Evolutionary conservation across 2,888 invertebrate genomes (phyloP).

Genomic region (Monoplex corrugatus): DNA sequence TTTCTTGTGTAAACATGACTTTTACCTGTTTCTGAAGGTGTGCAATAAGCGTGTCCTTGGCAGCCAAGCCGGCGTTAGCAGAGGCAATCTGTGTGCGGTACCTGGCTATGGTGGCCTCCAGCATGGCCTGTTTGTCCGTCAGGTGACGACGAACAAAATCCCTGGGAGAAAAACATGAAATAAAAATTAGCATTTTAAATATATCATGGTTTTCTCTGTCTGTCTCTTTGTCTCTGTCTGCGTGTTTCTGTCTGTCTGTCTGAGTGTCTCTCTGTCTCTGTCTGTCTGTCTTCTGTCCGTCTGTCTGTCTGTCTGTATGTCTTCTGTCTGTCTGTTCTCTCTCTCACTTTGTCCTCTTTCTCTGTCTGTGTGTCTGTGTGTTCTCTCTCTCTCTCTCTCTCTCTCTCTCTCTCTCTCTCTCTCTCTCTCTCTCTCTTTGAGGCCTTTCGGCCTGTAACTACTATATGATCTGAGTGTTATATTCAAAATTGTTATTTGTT

Average conservation of each 20-base stretch:
- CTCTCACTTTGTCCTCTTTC: no score
- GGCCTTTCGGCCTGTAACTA: no score
- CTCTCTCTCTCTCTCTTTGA: no score
- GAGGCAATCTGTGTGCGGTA: slow-evolving; percentile 67
- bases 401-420: no score
- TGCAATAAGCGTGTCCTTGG: slow-evolving; percentile 65
- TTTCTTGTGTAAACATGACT: no score
- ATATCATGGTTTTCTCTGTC: not conserved
- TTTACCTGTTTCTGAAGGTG: slow-evolving; percentile 64
- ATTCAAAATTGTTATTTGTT: no score
- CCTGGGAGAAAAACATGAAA: slow-evolving; percentile 52
- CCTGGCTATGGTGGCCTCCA: slow-evolving; percentile 66
- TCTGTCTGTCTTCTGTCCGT: slow-evolving; percentile 8
- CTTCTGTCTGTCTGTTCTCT: not conserved
- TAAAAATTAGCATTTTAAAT: no score
- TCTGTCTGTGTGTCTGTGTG: not conserved
- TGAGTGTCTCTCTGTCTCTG: slow-evolving; percentile 8
- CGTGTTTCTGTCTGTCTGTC: not conserved
- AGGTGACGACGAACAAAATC: slow-evolving; percentile 63
- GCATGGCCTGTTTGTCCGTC: slow-evolving; percentile 64
- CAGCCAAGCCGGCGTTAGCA: slow-evolving; percentile 63
- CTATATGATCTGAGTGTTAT: no score
- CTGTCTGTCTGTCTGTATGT: slow-evolving; percentile 15
- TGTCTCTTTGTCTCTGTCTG: not conserved
- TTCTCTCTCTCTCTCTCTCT: no score